Base-by-base conservation (phyloP, 1,140 invertebrate genomes). In the Plectrocnemia conspersa region DNA sequence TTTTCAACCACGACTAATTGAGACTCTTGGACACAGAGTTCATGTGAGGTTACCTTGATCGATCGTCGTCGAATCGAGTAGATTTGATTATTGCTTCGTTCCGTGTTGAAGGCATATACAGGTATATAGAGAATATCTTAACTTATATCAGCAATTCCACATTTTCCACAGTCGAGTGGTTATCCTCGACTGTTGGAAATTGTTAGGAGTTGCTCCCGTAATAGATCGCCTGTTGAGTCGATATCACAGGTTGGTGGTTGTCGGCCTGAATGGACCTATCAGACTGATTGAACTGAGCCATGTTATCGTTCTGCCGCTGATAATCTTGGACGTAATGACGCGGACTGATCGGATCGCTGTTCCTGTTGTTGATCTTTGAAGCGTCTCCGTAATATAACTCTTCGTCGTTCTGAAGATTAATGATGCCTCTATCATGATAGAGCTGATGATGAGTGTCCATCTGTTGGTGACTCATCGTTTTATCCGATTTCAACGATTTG, bases 151-250 rank as follows among this genome's bases (percentile, higher is more conserved):
- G 25, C 18, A 61, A 40, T 29, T 61, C 59, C 22, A 42, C 22
- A 29, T 46, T 38, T n/a, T 48, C 54, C 18, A 23, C 32, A 49
- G 54, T 47, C 53, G 54, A 60, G 50, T 35, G 38, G 18, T 56
- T 21, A 23, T 16, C 18, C 45, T 49, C 49, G 50, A 33, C 54
- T 40, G 36, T 27, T 13, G 16, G 46, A 35, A 49, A 56, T 33
- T 61, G 59, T 54, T 61, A 61, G 45, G 59, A 47, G 41, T 56
- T 50, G 45, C n/a, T 55, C 9, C 49, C 44, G 33, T 61, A 61
- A 41, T 54, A 61, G 3, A 61, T 35, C 6, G 59, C 36, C 10
- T 54, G 50, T 25, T 61, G 59, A 2, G 59, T 61, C 0, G 59
- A 36, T 7, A 61, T 47, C 0, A 61, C 49, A 2, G 59, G 50